Base-by-base conservation (phyloP, 2,888 invertebrate species). In the Aleiodes alternator region DNA sequence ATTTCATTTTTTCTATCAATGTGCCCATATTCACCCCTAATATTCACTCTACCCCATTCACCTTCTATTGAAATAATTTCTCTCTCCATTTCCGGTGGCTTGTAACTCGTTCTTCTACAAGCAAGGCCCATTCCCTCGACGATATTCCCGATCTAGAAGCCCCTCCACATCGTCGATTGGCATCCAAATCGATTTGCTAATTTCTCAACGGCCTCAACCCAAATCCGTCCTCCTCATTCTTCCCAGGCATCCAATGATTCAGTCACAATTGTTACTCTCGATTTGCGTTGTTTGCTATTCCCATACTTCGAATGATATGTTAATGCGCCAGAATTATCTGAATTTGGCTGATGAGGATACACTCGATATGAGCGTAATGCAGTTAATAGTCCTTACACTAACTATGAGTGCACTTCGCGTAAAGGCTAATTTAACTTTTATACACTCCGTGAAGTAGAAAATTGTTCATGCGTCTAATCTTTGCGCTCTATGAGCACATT, bases 401-500 rank as follows among this genome's bases (percentile, higher is more conserved):
- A 57, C 72, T 73, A 72, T 73, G 77, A 73, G 70, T 76, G 73
- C 70, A 80, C 79, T 78, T 76, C 75, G 80, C 81, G 80, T 79
- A 80, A 83, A 76, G 82, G 81, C 81, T 84, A 85, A 85, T 85
- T 68, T 84, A 84, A 80, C 83, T 82, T 82, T 84, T 85, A 83
- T 83, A 84, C 84, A 85, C 85, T 84, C 80, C 79, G 81, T 78
- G 81, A 82, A 85, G 85, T 84, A 85, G 84, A 85, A 84, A 85
- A 85, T 82, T 79, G 80, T 81, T 80, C 81, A 38, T 66, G 8
- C 50, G 48, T 50, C 70, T 64, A 66, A 72, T 72, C 72, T 72
- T 72, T 48, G 34, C 66, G 72, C 66, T 66, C 34, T 38, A 48
- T 66, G 53, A 56, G 43, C 71, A 71, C 53, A 55, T 43, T 55